Evolutionary conservation across 2,888 invertebrate species (phyloP).

Genomic region (Steinernema carpocapsae): DNA sequence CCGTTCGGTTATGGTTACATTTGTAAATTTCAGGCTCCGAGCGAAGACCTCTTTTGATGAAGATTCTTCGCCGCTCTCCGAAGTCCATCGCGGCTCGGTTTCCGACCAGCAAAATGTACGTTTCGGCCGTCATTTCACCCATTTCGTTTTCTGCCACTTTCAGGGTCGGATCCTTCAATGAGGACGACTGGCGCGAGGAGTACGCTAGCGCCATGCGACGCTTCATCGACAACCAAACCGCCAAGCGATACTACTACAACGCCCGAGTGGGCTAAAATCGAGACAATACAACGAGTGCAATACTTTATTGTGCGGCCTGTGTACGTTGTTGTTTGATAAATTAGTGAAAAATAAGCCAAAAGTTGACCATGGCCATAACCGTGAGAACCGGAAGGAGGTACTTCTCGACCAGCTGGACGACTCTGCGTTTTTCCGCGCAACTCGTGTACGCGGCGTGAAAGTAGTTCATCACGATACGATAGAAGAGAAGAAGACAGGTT

Average conservation of each 20-base stretch:
- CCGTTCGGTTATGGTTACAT: not conserved
- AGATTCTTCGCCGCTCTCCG: not conserved
- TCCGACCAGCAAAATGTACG: not conserved
- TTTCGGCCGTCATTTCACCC: not conserved
- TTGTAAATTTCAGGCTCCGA: not conserved
- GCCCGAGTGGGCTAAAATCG: constrained; percentile 10
- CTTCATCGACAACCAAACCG: constrained; percentile 20
- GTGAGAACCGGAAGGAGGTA: not conserved
- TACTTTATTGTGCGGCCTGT: not conserved
- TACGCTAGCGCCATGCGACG: constrained; percentile 18
- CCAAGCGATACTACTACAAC: constrained; percentile 31
- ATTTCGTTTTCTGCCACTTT: not conserved
- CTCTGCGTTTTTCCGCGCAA: not conserved
- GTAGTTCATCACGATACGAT: constrained; percentile 26
- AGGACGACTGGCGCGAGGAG: constrained; percentile 8
- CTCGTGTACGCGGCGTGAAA: not conserved
- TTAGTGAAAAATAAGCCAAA: constrained; percentile 28
- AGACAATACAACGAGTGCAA: not conserved
- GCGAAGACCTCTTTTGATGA: not conserved
- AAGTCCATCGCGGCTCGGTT: constrained; percentile 10
- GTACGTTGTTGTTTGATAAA: not conserved
- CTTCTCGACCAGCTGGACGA: not conserved
- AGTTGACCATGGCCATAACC: not conserved
- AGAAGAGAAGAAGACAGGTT: constrained; percentile 21
- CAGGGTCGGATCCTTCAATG: not conserved